Percentiles rank a stretch among this genome's conserved stretches.
Conservation (phyloP, 2,113 vertebrate species). For the Pholis gunnellus region DNA sequence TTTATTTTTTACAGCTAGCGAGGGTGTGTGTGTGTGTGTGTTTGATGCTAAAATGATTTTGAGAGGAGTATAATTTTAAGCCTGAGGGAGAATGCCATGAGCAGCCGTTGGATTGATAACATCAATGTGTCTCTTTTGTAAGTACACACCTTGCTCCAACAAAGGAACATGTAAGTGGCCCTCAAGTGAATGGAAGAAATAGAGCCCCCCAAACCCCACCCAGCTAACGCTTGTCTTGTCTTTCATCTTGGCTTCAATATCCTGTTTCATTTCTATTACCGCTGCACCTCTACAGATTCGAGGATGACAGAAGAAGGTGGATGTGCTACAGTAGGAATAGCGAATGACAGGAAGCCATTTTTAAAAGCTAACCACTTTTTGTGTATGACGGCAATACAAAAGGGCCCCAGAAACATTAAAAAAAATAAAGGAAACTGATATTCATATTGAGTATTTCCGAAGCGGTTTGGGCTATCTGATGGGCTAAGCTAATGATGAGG, state of each 20-base stretch:
- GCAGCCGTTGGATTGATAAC: constrained; percentile 53
- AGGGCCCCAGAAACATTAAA: not conserved
- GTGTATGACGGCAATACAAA: constrained; percentile 1
- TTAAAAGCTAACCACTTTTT: not conserved
- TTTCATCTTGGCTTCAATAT: constrained; percentile 69
- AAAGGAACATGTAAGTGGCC: constrained; percentile 62
- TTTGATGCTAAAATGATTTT: not conserved
- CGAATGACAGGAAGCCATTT: not conserved
- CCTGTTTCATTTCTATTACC: constrained; percentile 51
- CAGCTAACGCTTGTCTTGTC: constrained; percentile 27
- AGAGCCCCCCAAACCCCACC: constrained; percentile 33
- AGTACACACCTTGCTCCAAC: constrained; percentile 52
- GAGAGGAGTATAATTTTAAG: not conserved
- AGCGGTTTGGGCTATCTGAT: not conserved
- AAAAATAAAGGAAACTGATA: not conserved
- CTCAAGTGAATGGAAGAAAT: constrained; percentile 60
- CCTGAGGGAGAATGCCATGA: constrained; percentile 22
- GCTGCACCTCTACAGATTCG: constrained; percentile 17
- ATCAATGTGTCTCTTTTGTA: constrained; percentile 52
- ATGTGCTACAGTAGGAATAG: not conserved
- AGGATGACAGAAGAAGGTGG: not conserved
- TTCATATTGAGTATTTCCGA: not conserved
- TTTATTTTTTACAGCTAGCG: not conserved
- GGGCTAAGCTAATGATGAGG: constrained; percentile 1
- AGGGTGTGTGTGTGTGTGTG: not conserved